phyloP scores from a whole-genome alignment of 2,113 vertebrate species.

The Zosterops pallidus region DNA sequence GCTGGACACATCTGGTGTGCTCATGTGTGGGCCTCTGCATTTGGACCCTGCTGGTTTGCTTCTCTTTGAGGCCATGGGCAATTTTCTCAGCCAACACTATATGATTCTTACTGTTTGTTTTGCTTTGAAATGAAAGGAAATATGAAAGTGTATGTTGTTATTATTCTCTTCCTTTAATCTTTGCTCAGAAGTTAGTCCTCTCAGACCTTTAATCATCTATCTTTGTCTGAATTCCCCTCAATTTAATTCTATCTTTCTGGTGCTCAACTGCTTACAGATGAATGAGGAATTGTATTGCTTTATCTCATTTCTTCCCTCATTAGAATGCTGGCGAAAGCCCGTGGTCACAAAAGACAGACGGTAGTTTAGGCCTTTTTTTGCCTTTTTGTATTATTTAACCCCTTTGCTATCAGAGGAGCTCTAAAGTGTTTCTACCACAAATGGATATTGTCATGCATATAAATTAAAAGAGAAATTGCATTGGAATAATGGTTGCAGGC shows the following conservation, averaged over 20 bases:
- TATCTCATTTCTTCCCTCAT: conserved; percentile 31
- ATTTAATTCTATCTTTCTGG: conserved; percentile 32
- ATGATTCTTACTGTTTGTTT: conserved; percentile 17
- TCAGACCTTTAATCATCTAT: conserved; percentile 59
- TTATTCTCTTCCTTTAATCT: conserved; percentile 62
- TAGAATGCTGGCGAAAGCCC: background rate
- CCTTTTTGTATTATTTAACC: conserved; percentile 19
- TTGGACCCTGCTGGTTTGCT: background rate
- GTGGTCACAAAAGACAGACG: background rate
- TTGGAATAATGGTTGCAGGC: background rate
- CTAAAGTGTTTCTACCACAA: background rate
- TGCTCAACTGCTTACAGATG: conserved; percentile 29
- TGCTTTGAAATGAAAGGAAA: conserved; percentile 17
- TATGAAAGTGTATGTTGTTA: conserved; percentile 8
- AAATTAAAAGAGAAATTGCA: background rate
- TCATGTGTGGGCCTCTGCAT: background rate
- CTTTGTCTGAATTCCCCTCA: conserved; percentile 33
- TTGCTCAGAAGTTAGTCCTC: conserved; percentile 17
- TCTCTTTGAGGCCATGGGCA: background rate
- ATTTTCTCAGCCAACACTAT: background rate
- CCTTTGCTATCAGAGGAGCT: background rate
- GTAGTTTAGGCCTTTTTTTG: background rate
- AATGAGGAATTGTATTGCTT: conserved; percentile 31
- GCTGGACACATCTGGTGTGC: background rate
- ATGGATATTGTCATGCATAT: background rate